phyloP scores from a whole-genome alignment of 1,140 invertebrate genomes.

The Saccostrea glomerata region DNA sequence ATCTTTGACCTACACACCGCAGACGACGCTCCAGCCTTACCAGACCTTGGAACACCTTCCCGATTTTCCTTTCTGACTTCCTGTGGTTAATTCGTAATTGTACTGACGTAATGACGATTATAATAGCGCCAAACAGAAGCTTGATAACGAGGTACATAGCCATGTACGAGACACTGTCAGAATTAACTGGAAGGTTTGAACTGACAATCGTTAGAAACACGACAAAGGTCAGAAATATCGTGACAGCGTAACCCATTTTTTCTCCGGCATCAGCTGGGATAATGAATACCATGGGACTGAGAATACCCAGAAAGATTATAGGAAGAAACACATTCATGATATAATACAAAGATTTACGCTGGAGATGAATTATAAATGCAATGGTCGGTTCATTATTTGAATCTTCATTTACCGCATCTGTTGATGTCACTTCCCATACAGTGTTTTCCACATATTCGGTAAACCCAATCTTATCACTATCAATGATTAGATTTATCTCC shows the following conservation, averaged over 20 bases:
- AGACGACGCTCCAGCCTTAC: background rate
- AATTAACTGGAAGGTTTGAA: background rate
- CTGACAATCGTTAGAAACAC: conserved; percentile 7
- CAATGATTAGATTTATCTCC: background rate
- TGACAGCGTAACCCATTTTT: conserved; percentile 23
- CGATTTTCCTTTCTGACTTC: background rate
- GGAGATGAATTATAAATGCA: background rate
- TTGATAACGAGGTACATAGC: background rate
- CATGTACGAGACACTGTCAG: background rate
- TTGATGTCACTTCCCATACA: background rate
- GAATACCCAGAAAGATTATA: background rate
- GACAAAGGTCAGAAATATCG: conserved; percentile 1
- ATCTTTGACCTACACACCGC: background rate
- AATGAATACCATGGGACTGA: background rate
- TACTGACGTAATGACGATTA: background rate
- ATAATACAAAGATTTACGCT: background rate
- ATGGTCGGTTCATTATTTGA: background rate
- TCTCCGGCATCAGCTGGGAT: conserved; percentile 28
- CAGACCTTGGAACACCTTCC: background rate
- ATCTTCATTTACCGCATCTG: background rate
- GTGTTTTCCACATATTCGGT: background rate
- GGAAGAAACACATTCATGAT: conserved; percentile 11
- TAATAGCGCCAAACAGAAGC: background rate
- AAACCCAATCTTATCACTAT: background rate
- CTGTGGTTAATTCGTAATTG: conserved; percentile 1